phyloP scores from a whole-genome alignment of 2,797 vertebrate genomes.

The Enteromius argenteus region DNA sequence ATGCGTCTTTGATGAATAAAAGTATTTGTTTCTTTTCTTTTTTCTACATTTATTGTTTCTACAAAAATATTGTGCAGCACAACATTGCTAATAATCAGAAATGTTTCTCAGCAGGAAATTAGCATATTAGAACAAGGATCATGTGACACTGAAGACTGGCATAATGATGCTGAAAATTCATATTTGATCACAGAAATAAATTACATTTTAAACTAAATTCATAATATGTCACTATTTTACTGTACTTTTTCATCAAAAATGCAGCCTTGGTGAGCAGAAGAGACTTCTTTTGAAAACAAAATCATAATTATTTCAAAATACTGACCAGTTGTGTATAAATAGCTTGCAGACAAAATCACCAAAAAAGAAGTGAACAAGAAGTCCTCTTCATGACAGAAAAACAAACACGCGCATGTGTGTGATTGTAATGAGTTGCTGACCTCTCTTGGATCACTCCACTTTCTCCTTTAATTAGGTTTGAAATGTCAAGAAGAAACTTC shows the following conservation, averaged over 20 bases:
- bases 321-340: background rate
- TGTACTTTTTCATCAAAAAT: background rate
- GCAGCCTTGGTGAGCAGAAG: background rate
- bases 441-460: conserved; percentile 62
- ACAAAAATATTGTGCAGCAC: background rate
- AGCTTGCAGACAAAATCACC: background rate
- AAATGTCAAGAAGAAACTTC: conserved; percentile 75
- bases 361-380: background rate
- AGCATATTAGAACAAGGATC: background rate
- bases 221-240: background rate
- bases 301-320: background rate
- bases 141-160: background rate
- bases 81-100: background rate
- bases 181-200: too few relatives aligned
- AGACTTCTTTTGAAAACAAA: background rate
- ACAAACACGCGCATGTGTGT: conserved; percentile 33
- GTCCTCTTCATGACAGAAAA: background rate
- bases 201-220: background rate
- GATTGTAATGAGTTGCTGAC: conserved; percentile 64
- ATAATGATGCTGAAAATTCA: background rate
- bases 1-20: background rate
- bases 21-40: background rate
- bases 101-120: background rate
- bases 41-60: background rate
- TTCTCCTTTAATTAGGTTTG: conserved; percentile 75